A percentile compares a stretch with the other conserved stretches of the same genome.
These are phyloP conservation scores for Zaprionus inermis DNA, from an alignment of 1,140 invertebrate species.

Conservation along the genomic window DNA sequence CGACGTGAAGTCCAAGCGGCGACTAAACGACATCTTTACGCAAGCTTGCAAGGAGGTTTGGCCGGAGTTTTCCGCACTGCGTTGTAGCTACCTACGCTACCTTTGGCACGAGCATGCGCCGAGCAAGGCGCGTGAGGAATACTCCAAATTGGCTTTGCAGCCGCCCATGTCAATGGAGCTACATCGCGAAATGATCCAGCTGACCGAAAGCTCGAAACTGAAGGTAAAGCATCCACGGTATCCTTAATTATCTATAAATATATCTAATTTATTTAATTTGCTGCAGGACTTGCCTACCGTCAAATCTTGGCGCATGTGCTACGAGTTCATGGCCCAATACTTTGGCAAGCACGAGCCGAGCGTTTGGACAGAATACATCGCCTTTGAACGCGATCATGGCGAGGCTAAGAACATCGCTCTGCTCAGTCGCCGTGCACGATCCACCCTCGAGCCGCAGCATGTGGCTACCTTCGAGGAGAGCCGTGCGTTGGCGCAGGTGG, in stretches of 20 bases:
- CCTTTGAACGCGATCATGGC: slow-evolving; percentile 76
- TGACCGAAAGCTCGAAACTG: slow-evolving; percentile 56
- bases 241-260: no score
- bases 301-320: slow-evolving; percentile 68
- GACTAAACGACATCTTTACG: slow-evolving; percentile 65
- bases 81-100: slow-evolving; percentile 68
- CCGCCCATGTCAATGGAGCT: slow-evolving; percentile 70
- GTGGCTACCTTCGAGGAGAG: slow-evolving; percentile 62
- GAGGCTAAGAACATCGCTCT: slow-evolving; percentile 64
- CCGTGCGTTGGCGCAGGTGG: slow-evolving; percentile 60
- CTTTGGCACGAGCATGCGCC: slow-evolving; percentile 66
- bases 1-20: slow-evolving; percentile 32
- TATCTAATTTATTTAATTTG: neutral
- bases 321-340: slow-evolving; percentile 66
- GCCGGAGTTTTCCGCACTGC: slow-evolving; percentile 61
- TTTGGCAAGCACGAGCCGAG: slow-evolving; percentile 71
- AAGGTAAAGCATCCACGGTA: slow-evolving; percentile 22
- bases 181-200: slow-evolving; percentile 69
- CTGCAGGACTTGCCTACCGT: slow-evolving; percentile 48
- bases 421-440: slow-evolving; percentile 60
- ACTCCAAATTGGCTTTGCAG: slow-evolving; percentile 60
- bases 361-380: slow-evolving; percentile 75
- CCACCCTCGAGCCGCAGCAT: slow-evolving; percentile 56
- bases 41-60: slow-evolving; percentile 58
- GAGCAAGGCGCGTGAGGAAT: slow-evolving; percentile 63